These are phyloP conservation scores for Eupeodes luniger DNA, from an alignment of 2,888 invertebrate species.

Conservation along the genomic window DNA sequence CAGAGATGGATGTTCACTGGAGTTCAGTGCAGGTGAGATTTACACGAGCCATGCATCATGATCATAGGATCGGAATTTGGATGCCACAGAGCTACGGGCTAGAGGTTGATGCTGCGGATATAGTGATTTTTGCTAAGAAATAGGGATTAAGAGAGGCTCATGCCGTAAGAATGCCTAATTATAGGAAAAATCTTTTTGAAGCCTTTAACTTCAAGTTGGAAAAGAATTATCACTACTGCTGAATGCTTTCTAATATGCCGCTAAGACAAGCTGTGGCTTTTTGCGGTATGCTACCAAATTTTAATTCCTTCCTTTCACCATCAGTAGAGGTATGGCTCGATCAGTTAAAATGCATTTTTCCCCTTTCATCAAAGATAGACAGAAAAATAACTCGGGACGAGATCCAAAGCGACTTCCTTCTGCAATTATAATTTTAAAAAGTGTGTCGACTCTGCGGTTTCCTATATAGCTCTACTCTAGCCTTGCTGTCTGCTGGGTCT, in stretches of 20 bases:
- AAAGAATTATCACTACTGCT: too few relatives aligned
- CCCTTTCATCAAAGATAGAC: background rate
- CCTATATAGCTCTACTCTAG: background rate
- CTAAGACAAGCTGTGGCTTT: background rate
- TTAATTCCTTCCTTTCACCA: background rate
- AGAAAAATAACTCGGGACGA: background rate
- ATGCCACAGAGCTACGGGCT: too few relatives aligned
- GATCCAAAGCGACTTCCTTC: conserved; percentile 12
- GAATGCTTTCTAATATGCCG: too few relatives aligned
- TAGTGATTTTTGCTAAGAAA: too few relatives aligned
- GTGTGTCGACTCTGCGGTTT: conserved; percentile 32
- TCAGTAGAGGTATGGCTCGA: too few relatives aligned
- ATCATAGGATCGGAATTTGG: background rate
- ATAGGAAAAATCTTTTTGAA: too few relatives aligned
- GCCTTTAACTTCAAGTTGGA: too few relatives aligned
- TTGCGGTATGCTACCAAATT: background rate
- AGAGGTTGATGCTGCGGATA: too few relatives aligned
- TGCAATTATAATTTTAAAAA: conserved; percentile 59
- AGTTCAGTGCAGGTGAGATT: background rate
- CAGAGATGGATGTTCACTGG: background rate
- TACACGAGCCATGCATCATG: background rate
- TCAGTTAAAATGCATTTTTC: background rate
- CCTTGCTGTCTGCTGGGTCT: background rate
- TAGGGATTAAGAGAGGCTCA: too few relatives aligned
- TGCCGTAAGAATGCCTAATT: too few relatives aligned